Conservation (phyloP, 2,113 vertebrate species). For the Cepphus grylle region DNA sequence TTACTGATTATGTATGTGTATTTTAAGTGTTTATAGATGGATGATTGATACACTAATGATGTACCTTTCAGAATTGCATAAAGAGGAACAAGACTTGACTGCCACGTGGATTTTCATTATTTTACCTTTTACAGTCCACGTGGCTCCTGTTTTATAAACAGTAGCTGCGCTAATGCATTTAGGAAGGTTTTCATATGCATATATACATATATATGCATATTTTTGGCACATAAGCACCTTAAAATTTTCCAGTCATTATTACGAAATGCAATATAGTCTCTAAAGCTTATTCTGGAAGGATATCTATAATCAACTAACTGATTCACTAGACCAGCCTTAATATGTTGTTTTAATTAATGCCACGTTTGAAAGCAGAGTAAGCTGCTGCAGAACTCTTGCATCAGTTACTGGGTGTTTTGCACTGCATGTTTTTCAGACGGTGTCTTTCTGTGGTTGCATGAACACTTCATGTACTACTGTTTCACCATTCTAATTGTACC, state of each 20-base stretch:
- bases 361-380: background rate
- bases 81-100: background rate
- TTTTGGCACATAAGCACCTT: background rate
- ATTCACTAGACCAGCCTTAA: background rate
- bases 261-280: background rate
- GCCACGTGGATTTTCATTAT: slow-evolving; percentile 2
- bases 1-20: slow-evolving; percentile 29
- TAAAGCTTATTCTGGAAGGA: background rate
- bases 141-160: background rate
- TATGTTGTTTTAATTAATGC: slow-evolving; percentile 17
- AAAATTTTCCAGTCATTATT: background rate
- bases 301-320: slow-evolving; percentile 39
- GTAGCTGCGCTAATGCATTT: background rate
- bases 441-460: background rate
- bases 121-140: background rate
- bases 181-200: background rate
- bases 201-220: background rate
- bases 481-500: background rate
- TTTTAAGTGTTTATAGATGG: slow-evolving; percentile 7
- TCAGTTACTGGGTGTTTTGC: background rate
- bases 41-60: background rate
- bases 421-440: background rate
- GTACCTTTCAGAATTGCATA: background rate
- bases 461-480: background rate
- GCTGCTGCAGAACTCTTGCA: background rate